Percentiles rank a stretch among this genome's conserved stretches.
phyloP scores from a whole-genome alignment of 2,888 invertebrate species.

The Tetanocera ferruginea region DNA sequence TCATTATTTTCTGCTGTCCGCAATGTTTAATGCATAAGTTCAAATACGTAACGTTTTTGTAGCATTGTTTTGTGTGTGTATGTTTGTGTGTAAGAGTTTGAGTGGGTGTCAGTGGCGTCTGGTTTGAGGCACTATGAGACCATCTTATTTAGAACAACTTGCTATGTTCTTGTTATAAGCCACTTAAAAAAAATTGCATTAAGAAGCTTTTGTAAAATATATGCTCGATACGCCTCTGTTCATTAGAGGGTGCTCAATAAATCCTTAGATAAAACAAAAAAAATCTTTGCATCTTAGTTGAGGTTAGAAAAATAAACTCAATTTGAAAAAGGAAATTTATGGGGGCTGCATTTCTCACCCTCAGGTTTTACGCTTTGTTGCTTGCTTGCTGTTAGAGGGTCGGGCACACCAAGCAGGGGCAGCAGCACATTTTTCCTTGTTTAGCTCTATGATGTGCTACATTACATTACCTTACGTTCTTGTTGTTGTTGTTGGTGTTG shows the following conservation, averaged over 20 bases:
- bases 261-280: background rate
- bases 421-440: conserved; percentile 1
- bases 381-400: background rate
- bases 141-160: too few species aligned
- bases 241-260: background rate
- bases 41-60: background rate
- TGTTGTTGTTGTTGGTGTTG: background rate
- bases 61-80: background rate
- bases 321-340: background rate
- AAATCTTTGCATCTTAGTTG: background rate
- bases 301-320: background rate
- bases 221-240: too few species aligned
- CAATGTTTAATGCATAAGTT: background rate
- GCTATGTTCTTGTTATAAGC: too few species aligned
- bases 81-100: background rate
- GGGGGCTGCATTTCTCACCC: background rate
- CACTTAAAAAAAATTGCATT: too few species aligned
- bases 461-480: background rate
- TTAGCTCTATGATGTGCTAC: background rate
- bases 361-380: background rate
- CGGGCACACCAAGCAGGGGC: background rate
- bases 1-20: conserved; percentile 1
- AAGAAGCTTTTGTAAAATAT: too few species aligned
- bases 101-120: background rate
- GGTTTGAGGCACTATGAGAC: too few species aligned